Percentiles rank a stretch among this genome's conserved stretches.
These are phyloP conservation scores for Myotis brandtii DNA, from an alignment of 2,113 vertebrate genomes.

Conservation along the genomic window DNA sequence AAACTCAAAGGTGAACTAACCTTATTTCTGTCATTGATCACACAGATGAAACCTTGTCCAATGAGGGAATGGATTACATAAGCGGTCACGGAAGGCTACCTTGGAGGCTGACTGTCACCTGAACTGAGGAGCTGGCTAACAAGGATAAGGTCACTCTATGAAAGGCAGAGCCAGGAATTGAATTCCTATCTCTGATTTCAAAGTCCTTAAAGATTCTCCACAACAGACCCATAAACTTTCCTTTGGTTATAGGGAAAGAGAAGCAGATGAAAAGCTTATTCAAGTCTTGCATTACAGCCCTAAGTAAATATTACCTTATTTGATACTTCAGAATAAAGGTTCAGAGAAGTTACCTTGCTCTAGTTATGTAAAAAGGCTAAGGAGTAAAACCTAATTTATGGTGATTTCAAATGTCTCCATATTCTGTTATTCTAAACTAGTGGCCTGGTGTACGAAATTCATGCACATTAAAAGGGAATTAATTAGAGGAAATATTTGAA, in stretches of 20 bases:
- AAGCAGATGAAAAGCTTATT: background rate
- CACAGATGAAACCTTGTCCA: background rate
- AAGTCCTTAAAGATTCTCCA: background rate
- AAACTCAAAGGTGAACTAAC: background rate
- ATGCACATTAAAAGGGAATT: too few relatives aligned
- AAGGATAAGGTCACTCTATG: background rate
- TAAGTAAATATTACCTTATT: background rate
- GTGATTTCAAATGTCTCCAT: background rate
- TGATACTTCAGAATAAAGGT: background rate
- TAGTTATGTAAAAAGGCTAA: background rate
- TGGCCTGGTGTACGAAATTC: too few relatives aligned
- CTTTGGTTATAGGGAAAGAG: background rate
- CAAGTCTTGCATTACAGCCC: background rate
- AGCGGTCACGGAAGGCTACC: background rate
- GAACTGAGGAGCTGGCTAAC: background rate
- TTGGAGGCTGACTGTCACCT: background rate
- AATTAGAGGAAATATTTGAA: too few relatives aligned
- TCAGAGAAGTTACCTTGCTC: background rate
- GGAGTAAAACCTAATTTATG: background rate
- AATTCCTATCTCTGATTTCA: background rate
- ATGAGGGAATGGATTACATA: background rate
- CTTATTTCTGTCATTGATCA: background rate
- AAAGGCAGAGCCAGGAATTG: background rate
- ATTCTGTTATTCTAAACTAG: background rate
- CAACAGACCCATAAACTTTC: background rate